Conservation (phyloP, 2,888 invertebrate genomes). For the Amiota communis region DNA sequence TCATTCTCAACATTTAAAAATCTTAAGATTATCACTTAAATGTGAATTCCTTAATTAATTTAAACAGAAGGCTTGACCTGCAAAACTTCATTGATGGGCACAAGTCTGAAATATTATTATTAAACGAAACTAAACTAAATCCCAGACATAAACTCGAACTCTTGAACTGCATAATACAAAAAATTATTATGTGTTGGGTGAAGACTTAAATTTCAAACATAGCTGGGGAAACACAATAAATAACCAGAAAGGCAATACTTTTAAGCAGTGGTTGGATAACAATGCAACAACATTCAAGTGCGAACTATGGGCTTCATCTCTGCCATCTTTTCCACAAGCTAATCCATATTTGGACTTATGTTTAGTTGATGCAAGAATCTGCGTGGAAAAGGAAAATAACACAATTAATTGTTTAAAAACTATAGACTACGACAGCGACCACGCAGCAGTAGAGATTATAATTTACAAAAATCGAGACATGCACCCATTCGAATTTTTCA, state of each 20-base stretch:
- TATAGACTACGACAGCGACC: neutral
- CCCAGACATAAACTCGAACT: too few relatives aligned
- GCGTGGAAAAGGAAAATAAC: neutral
- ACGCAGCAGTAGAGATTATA: neutral
- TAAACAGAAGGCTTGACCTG: too few relatives aligned
- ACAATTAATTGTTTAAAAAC: too few relatives aligned
- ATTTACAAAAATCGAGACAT: neutral
- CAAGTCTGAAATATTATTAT: too few relatives aligned
- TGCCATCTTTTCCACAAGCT: neutral
- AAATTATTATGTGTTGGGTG: neutral
- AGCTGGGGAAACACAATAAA: neutral
- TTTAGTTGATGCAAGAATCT: neutral
- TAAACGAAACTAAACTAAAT: too few relatives aligned
- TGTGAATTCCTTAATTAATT: too few relatives aligned
- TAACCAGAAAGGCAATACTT: neutral
- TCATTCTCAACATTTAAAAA: too few relatives aligned
- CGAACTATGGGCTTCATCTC: neutral
- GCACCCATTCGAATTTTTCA: too few relatives aligned
- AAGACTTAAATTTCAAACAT: neutral
- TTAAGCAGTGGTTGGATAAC: neutral
- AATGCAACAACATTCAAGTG: neutral
- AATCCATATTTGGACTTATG: neutral
- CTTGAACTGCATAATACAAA: neutral
- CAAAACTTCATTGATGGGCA: too few relatives aligned
- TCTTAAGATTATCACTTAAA: too few relatives aligned